These are phyloP conservation scores for Kradibia gibbosae DNA, from an alignment of 1,140 invertebrate genomes.

Conservation along the genomic window DNA sequence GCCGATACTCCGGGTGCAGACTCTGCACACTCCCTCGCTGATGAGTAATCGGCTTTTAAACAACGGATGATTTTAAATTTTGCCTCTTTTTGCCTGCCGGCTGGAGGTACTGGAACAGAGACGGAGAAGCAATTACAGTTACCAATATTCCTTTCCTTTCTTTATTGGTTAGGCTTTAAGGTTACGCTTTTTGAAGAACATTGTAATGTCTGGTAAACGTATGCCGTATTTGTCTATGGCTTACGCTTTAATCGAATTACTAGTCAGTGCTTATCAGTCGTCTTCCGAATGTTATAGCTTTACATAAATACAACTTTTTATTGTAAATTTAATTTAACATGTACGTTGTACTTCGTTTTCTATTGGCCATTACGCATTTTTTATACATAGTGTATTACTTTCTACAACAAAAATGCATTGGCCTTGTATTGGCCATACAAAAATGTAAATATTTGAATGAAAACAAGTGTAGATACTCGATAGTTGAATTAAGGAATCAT, in stretches of 20 bases:
- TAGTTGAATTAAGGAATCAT: conserved; percentile 11
- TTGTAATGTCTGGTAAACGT: too few relatives aligned
- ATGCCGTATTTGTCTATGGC: neutral
- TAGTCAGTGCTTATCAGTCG: neutral
- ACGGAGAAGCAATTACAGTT: too few relatives aligned
- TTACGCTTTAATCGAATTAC: neutral
- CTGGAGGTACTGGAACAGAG: too few relatives aligned
- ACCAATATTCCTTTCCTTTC: too few relatives aligned
- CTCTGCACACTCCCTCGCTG: too few relatives aligned
- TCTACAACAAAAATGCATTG: conserved; percentile 13
- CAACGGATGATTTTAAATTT: too few relatives aligned
- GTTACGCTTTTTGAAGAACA: too few relatives aligned
- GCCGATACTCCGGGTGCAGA: too few relatives aligned
- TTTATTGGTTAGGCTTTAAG: neutral
- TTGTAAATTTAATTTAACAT: conserved; percentile 1
- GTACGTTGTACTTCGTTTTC: conserved; percentile 35
- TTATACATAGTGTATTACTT: conserved; percentile 36
- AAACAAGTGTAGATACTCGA: neutral
- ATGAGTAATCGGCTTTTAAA: too few relatives aligned
- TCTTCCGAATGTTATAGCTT: neutral
- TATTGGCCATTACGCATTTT: conserved; percentile 36
- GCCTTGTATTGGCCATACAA: neutral
- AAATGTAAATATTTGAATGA: conserved; percentile 17
- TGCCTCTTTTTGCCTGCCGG: too few relatives aligned
- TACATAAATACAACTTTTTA: neutral